phyloP scores from a whole-genome alignment of 2,888 invertebrate genomes.

The Drosophila peninsularis region DNA sequence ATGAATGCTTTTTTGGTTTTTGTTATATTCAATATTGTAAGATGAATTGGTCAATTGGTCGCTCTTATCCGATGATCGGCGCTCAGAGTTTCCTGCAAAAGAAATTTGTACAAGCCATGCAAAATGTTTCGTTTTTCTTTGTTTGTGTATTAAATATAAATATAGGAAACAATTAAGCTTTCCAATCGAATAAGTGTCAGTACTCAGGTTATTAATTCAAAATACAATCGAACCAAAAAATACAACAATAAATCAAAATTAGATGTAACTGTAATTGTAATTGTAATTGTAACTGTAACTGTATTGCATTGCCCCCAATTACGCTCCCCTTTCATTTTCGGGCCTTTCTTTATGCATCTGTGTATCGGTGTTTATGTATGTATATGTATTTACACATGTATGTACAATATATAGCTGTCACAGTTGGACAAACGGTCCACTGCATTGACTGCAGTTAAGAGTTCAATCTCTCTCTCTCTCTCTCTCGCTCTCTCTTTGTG shows the following conservation, averaged over 20 bases:
- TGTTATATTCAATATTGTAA: conserved; percentile 84
- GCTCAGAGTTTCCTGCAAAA: conserved; percentile 85
- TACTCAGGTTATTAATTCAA: conserved; percentile 14
- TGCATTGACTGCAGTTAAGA: conserved; percentile 32
- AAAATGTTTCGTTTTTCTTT: conserved; percentile 66
- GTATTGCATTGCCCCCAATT: conserved; percentile 9
- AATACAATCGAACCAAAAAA: conserved; percentile 8
- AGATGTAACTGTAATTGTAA: background rate
- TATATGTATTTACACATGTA: background rate
- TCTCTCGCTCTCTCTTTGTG: background rate
- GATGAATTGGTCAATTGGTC: conserved; percentile 84
- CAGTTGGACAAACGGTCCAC: conserved; percentile 47
- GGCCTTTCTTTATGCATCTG: background rate
- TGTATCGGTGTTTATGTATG: background rate
- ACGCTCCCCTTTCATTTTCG: conserved; percentile 2
- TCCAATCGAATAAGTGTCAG: conserved; percentile 15
- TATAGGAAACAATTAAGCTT: conserved; percentile 28
- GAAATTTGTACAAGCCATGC: conserved; percentile 85
- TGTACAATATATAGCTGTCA: conserved; percentile 11
- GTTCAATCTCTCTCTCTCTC: conserved; percentile 10
- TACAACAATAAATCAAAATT: conserved; percentile 4
- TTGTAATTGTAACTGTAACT: conserved; percentile 9
- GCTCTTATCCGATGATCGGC: conserved; percentile 85
- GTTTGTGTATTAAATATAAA: conserved; percentile 28
- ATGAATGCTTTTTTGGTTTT: conserved; percentile 84